Evolutionary conservation across 2,888 invertebrate species (phyloP), one percentile per base, ranked within the genome.

Genomic region (Epinotia brunnichana): DNA sequence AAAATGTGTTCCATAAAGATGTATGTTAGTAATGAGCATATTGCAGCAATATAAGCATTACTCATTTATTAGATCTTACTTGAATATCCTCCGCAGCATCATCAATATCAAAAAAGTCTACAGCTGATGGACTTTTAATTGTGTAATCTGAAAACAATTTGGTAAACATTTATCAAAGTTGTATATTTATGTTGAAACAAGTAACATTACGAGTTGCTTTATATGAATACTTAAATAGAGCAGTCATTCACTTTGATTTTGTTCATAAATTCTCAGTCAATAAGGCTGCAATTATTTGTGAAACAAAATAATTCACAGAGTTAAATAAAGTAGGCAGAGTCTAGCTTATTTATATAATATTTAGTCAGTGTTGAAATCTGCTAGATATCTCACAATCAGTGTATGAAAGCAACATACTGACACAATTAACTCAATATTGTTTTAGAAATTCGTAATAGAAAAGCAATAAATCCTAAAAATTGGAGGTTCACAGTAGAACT

Each of bases 61-160:
- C 24, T 41, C 5, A 1, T 4, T 63, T 41, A 69, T 62, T 24
- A 19, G 10, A 17, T 59, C 83, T 87, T 78, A 95, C 94, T 79
- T 93, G 93, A 3, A 90, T 85, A 74, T 98, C 99, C 74, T 98
- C 98, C 0, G 97, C 98, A n/a, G 96, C 90, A 92, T 99, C 99
- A 80, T 95, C 97, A 79, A 99, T 98, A 85, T 99, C 98, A 74
- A 97, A 99, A 88, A 96, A 99, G 88, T 99, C 99, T 19, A 97
- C 94, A 0, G 99, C 99, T 17, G 96, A 92, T 63, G 94, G 94
- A 81, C 94, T 94, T 82, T 94, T 94, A 73, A 87, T 82, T 19
- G 85, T 86, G 67, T 92, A 93, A 86, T 94, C 94, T 94, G 87
- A 69, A 91, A 90, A 63, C 74, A 60, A 67, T 11, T 39, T 17